Percentiles rank a stretch among this genome's conserved stretches.
phyloP scores from a whole-genome alignment of 2,113 vertebrate genomes.

The Daboia siamensis region DNA sequence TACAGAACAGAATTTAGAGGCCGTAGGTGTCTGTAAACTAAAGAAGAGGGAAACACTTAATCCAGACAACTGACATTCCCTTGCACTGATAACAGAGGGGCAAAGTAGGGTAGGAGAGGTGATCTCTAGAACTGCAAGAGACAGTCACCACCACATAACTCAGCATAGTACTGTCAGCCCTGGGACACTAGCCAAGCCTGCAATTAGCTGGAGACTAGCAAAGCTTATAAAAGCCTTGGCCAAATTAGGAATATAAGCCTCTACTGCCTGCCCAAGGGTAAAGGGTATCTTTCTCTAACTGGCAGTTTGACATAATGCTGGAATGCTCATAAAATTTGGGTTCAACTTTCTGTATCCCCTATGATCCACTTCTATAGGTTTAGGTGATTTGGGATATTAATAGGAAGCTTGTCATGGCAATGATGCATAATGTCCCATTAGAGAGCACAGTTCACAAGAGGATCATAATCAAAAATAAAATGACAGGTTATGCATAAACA shows the following conservation, averaged over 20 bases:
- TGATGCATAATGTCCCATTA: not conserved
- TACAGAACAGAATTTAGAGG: not conserved
- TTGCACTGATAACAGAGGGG: not conserved
- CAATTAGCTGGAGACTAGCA: slow-evolving; percentile 51
- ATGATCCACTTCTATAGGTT: not conserved
- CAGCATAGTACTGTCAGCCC: not conserved
- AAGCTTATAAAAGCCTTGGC: slow-evolving; percentile 24
- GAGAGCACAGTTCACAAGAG: not conserved
- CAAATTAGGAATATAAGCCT: slow-evolving; percentile 29
- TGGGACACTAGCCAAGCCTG: slow-evolving; percentile 45
- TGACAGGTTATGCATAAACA: not conserved
- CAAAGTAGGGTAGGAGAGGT: not conserved
- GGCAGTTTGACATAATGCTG: accelerated
- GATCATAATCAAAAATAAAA: not conserved
- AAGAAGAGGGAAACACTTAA: not conserved
- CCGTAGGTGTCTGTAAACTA: not conserved
- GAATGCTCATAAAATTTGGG: not conserved
- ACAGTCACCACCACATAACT: not conserved
- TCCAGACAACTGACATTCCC: not conserved
- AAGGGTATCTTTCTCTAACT: accelerated
- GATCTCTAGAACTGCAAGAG: not conserved
- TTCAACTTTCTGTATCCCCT: not conserved
- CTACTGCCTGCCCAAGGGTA: not conserved
- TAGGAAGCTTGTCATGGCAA: slow-evolving; percentile 3
- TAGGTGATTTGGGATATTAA: not conserved